Evolutionary conservation across 2,888 invertebrate genomes (phyloP).

Genomic region (Chloroclystis v-ata): DNA sequence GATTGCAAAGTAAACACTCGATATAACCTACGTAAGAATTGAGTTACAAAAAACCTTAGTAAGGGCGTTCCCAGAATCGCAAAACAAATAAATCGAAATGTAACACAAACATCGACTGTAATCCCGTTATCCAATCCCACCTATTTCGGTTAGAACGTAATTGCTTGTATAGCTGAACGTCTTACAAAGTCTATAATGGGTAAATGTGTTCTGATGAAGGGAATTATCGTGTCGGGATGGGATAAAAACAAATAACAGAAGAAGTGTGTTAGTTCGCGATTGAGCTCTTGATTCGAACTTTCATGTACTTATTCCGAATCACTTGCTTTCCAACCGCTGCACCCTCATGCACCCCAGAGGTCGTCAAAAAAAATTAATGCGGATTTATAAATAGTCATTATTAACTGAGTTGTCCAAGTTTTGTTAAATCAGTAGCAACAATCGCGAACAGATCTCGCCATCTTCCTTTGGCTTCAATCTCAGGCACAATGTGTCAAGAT

Average conservation of each 20-base stretch:
- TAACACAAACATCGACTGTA: conserved; percentile 19
- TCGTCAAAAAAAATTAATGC: too few relatives aligned
- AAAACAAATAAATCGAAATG: conserved; percentile 23
- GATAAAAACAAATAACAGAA: not conserved
- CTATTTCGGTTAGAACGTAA: conserved; percentile 22
- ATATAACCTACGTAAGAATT: not conserved
- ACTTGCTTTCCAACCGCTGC: too few relatives aligned
- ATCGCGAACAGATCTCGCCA: not conserved
- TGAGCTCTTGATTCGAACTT: too few relatives aligned
- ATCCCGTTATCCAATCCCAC: conserved; percentile 25
- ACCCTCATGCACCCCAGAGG: too few relatives aligned
- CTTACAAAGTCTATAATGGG: conserved; percentile 14
- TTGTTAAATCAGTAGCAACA: too few relatives aligned
- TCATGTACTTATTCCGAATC: too few relatives aligned
- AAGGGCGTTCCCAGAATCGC: conserved; percentile 11
- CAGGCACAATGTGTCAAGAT: conserved; percentile 7
- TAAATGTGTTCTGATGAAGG: conserved; percentile 16
- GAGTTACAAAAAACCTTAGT: not conserved
- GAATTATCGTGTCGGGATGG: conserved; percentile 5
- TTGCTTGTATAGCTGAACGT: conserved; percentile 24
- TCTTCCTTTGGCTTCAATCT: conserved; percentile 3
- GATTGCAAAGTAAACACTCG: not conserved
- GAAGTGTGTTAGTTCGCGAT: too few relatives aligned
- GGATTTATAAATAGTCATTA: too few relatives aligned
- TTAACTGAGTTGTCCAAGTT: too few relatives aligned